Evolutionary conservation across 2,113 vertebrate species (phyloP), one percentile per base, ranked within the genome.

Genomic region (Neotoma lepida): DNA sequence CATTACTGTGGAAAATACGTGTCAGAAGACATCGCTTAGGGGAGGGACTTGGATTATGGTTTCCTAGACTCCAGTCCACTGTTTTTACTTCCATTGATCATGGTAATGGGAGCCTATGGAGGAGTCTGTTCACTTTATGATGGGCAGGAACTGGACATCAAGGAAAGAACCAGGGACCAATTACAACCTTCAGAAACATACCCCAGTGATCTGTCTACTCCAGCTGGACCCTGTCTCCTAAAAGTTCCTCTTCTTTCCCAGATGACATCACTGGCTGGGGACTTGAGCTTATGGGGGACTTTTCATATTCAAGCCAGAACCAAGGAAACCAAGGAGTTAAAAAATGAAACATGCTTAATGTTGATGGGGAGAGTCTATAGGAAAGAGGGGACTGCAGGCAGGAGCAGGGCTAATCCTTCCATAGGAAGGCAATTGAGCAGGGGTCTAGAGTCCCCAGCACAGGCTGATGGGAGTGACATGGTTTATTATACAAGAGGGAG

Each of bases 381-480:
- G 33, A 64, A 63, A 39, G 41, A 44, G 24, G 90, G 80, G 58
- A 30, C n/a, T 14, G 26, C 54, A 20, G 24, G 49, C 28, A 30
- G 13, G 13, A n/a, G 3, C 20, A 35, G 51, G 28, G 44, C 20
- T 13, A 12, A 20, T 9, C 22, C 35, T 0, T 39, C 17, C 39
- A 28, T 2, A 7, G 56, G 61, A 58, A 71, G 64, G 41, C 24
- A 13, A 24, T 0, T 26, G 81, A 84, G 24, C 22, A 66, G 49
- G 17, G 17, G 9, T 39, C 26, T 41, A 4, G 93, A 4, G 56
- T 61, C 15, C 84, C 35, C 35, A 86, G 88, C 35, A 74, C 0
- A 8, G 35, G 41, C 14, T 1, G 13, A 18, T 0, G 2, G 18
- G 13, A 20, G 68, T 6, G 63, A 9, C 68, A 2, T 22, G 9